Conservation (phyloP, 2,888 invertebrate genomes). For the Apodemia zela region DNA sequence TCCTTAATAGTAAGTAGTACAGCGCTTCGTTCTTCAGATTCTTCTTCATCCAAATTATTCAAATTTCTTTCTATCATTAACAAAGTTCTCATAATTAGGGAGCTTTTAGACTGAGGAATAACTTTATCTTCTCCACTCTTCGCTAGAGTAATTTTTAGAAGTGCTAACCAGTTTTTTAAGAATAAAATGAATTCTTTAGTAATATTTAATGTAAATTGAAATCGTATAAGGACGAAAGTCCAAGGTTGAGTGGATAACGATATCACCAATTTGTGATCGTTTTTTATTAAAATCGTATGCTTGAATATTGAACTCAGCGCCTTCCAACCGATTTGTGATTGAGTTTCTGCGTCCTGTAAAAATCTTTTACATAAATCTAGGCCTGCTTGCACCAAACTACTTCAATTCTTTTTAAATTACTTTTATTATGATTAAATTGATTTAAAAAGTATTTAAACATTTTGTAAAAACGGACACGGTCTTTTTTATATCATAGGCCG, state of each 20-base stretch:
- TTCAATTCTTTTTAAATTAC: too few relatives aligned
- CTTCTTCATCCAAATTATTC: conserved; percentile 44
- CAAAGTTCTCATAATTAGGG: conserved; percentile 56
- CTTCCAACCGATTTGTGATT: conserved; percentile 63
- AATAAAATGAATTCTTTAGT: conserved; percentile 60
- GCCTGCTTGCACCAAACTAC: too few relatives aligned
- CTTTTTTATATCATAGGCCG: too few relatives aligned
- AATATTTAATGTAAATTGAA: conserved; percentile 58
- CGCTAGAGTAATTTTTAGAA: conserved; percentile 55
- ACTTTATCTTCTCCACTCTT: conserved; percentile 45
- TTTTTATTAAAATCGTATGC: conserved; percentile 57
- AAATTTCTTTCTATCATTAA: conserved; percentile 50
- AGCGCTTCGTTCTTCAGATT: conserved; percentile 45
- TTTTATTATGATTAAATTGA: too few relatives aligned
- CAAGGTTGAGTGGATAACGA: conserved; percentile 64
- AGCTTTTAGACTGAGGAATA: conserved; percentile 48
- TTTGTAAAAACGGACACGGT: too few relatives aligned
- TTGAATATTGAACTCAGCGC: conserved; percentile 62
- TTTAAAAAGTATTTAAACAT: too few relatives aligned
- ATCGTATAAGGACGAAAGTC: conserved; percentile 63
- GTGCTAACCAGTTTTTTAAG: conserved; percentile 56
- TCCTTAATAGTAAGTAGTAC: conserved; percentile 47
- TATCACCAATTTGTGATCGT: conserved; percentile 55
- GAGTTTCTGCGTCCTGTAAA: conserved; percentile 54
- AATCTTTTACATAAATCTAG: neutral